Evolutionary conservation across 1,140 invertebrate species (phyloP).

Genomic region (Araneus ventricosus): DNA sequence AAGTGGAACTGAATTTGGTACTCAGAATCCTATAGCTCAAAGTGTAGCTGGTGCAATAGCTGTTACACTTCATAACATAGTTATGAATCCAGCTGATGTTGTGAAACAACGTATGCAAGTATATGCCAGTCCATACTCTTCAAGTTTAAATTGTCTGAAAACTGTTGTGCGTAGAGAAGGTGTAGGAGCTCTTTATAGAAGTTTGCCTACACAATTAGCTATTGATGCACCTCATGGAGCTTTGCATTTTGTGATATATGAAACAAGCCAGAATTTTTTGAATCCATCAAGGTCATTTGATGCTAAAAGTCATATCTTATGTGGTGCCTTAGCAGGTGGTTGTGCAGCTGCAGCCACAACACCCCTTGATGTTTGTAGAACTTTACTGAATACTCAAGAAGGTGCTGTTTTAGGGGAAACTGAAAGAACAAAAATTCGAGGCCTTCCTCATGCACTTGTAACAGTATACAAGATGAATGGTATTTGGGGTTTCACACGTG

Average conservation of each 20-base stretch:
- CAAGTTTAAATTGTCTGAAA: conserved; percentile 41
- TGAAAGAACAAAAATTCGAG: conserved; percentile 12
- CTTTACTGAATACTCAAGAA: conserved; percentile 58
- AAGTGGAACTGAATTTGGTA: conserved; percentile 79
- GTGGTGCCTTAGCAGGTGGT: conserved; percentile 41
- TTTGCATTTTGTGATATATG: conserved; percentile 58
- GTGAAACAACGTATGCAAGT: conserved; percentile 61
- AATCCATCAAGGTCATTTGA: conserved; percentile 49
- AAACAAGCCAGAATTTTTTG: conserved; percentile 11
- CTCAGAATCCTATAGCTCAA: conserved; percentile 85
- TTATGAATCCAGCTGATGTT: conserved; percentile 64
- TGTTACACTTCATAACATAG: conserved; percentile 44
- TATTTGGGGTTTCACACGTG: conserved; percentile 31
- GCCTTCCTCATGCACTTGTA: conserved; percentile 24
- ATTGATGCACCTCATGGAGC: conserved; percentile 57
- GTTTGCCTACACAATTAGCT: conserved; percentile 79
- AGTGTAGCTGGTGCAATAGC: conserved; percentile 82
- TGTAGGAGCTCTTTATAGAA: conserved; percentile 78
- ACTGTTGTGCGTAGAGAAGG: conserved; percentile 32
- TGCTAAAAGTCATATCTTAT: conserved; percentile 34
- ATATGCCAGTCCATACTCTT: conserved; percentile 42
- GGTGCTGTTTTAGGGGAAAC: conserved; percentile 18
- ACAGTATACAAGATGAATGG: conserved; percentile 56
- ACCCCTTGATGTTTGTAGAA: conserved; percentile 52
- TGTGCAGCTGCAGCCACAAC: conserved; percentile 59